Base-by-base conservation (phyloP, 2,888 invertebrate species). In the Prosopocoilus inquinatus region DNA sequence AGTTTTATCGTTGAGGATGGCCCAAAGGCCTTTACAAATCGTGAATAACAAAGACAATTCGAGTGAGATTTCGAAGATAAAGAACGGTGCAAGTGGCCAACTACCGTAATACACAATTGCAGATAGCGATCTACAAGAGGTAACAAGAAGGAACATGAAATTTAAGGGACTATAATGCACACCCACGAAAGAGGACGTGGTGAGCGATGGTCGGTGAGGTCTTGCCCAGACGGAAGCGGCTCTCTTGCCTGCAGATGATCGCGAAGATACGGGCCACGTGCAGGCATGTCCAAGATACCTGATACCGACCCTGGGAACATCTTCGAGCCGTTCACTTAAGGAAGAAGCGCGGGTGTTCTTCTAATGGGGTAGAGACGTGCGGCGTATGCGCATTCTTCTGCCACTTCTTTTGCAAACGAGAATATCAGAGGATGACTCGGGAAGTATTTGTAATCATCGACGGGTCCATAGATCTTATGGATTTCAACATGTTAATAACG, bases 201-300 rank as follows among this genome's bases (percentile, higher is more conserved):
- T 9, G 15, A 13, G 11, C 41, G 15, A 41, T 41, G 15, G 41
- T 13, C 41, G 13, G 41, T 5, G 41, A 41, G 11, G 41, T 47
- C 47, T 46, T 53, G 20, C 46, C 35, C 53, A 53, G 53, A 47
- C 53, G 53, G 53, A 53, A 53, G 53, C 53, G 53, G 53, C 39
- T 47, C 53, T 52, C 28, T 46, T 46, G 57, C 59, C 49, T 55
- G 57, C 51, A 63, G 73, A 74, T 73, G 72, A 71, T 71, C 70
- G 67, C 48, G 46, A 69, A 71, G 74, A 70, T 70, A 66, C 59
- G 62, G 63, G 67, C 74, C 75, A 75, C 75, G 75, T 75, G 75
- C 73, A 74, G 70, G 74, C 74, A 76, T 70, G 74, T 72, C 71
- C 55, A 53, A 60, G 64, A 64, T 63, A 64, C 54, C 53, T 43